Conservation (phyloP, 1,140 invertebrate genomes). For the Papilio glaucus region DNA sequence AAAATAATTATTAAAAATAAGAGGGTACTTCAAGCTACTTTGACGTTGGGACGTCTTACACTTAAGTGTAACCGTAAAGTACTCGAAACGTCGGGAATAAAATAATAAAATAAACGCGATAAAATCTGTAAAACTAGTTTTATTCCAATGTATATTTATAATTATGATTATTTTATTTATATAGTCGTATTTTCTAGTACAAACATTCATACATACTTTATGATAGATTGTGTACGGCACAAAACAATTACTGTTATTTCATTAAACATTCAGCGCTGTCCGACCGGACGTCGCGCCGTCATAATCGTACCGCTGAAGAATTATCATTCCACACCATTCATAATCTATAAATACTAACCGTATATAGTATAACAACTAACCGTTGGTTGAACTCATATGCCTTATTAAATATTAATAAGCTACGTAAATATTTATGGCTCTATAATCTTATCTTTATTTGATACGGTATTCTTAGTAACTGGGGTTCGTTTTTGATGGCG, state of each 20-base stretch:
- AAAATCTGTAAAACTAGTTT: no score
- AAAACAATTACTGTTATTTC: conserved; percentile 14
- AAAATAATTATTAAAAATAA: no score
- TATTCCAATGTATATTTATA: no score
- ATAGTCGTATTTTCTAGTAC: neutral
- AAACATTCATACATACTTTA: neutral
- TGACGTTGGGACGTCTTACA: no score
- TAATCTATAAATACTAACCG: conserved; percentile 4
- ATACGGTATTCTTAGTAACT: no score
- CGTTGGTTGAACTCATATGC: neutral
- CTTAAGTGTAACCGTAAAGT: no score
- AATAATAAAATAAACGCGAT: no score
- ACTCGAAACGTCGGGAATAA: no score
- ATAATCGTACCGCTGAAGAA: neutral
- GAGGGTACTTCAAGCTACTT: no score
- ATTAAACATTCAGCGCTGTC: conserved; percentile 8
- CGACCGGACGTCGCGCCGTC: neutral
- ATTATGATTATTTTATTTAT: no score
- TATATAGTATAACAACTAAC: neutral
- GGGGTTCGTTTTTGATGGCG: no score
- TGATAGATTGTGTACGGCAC: neutral
- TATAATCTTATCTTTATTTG: no score
- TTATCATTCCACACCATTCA: neutral
- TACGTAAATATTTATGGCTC: neutral
- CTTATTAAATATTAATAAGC: neutral